These are phyloP conservation scores for Dryobota labecula DNA, from an alignment of 2,888 invertebrate genomes.

Conservation along the genomic window DNA sequence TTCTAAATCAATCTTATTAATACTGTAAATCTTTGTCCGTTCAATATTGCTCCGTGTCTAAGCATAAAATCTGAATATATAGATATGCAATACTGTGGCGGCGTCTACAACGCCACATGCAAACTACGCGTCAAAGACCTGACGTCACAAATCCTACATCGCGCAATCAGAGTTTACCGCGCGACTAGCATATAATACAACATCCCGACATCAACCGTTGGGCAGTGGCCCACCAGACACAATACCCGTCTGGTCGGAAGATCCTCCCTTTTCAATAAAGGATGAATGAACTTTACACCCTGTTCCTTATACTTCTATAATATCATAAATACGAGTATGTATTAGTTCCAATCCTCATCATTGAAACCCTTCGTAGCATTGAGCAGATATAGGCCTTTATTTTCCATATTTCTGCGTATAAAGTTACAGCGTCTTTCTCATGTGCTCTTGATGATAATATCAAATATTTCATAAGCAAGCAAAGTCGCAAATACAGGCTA, in stretches of 20 bases:
- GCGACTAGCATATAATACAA: too few relatives aligned
- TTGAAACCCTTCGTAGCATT: not conserved
- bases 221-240: too few relatives aligned
- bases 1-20: conserved; percentile 49
- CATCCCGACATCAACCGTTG: too few relatives aligned
- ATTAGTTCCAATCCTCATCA: not conserved
- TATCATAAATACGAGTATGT: too few relatives aligned
- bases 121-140: too few relatives aligned
- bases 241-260: too few relatives aligned
- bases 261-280: too few relatives aligned
- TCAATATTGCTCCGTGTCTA: conserved; percentile 17
- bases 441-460: not conserved
- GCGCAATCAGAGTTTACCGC: too few relatives aligned
- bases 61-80: conserved; percentile 21
- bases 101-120: too few relatives aligned
- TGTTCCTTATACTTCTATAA: too few relatives aligned
- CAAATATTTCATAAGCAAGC: conserved; percentile 16
- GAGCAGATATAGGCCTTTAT: not conserved
- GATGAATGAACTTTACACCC: too few relatives aligned
- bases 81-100: not conserved
- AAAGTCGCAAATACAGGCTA: conserved; percentile 14
- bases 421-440: not conserved
- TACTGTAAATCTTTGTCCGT: conserved; percentile 24
- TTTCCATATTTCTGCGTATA: not conserved
- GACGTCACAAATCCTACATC: too few relatives aligned